Percentiles rank a stretch among this genome's conserved stretches.
These are phyloP conservation scores for Dilophus febrilis DNA, from an alignment of 2,888 invertebrate species.

Conservation along the genomic window DNA sequence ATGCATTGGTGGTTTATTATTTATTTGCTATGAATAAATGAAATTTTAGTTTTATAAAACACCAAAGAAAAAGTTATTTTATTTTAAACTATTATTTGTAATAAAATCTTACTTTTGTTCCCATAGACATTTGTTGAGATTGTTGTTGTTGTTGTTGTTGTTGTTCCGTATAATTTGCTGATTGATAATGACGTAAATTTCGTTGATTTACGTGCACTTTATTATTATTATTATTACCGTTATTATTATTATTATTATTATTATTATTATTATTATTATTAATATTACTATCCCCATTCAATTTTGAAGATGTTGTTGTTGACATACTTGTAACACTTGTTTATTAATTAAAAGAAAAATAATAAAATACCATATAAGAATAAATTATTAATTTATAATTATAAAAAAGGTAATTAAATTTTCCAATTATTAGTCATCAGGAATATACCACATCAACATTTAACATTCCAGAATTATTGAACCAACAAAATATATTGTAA, in stretches of 20 bases:
- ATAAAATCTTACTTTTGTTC: constrained; percentile 5
- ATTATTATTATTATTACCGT: constrained; percentile 12
- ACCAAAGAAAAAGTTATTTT: background rate
- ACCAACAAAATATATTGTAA: too few relatives aligned
- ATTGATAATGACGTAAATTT: constrained; percentile 22
- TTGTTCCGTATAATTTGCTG: constrained; percentile 18
- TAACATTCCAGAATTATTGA: too few relatives aligned
- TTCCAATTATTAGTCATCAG: too few relatives aligned
- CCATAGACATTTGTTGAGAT: background rate
- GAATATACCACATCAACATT: too few relatives aligned
- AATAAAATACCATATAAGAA: too few relatives aligned
- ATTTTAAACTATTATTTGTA: too few relatives aligned
- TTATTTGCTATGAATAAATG: constrained; percentile 2
- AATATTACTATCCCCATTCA: background rate
- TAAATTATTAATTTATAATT: too few relatives aligned
- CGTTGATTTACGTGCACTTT: constrained; percentile 25
- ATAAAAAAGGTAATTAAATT: too few relatives aligned
- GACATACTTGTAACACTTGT: background rate
- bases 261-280: background rate
- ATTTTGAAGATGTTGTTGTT: background rate
- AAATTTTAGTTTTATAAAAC: background rate
- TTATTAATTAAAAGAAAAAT: too few relatives aligned
- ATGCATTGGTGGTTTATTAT: constrained; percentile 20
- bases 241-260: background rate
- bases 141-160: constrained; percentile 2